phyloP scores from a whole-genome alignment of 2,797 vertebrate species.

The Gymnocypris eckloni region DNA sequence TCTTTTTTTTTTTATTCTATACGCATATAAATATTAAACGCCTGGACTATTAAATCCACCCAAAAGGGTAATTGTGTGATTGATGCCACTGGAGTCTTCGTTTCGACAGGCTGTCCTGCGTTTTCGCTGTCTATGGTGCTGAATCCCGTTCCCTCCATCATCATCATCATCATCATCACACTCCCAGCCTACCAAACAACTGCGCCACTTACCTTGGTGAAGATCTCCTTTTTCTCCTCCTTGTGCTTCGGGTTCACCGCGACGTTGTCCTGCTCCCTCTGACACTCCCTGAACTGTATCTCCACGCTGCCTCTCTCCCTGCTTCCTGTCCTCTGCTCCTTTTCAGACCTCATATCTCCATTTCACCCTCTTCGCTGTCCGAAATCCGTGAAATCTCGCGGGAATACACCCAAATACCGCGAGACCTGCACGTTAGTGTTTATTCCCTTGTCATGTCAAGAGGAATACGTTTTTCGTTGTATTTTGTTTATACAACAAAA shows the following conservation, averaged over 20 bases:
- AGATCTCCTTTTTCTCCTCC: slow-evolving; percentile 84
- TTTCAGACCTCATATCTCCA: slow-evolving; percentile 83
- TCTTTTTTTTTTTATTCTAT: too few species aligned
- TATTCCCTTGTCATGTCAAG: neutral
- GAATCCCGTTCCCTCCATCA: slow-evolving; percentile 67
- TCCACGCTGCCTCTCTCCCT: slow-evolving; percentile 79
- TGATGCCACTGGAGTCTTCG: neutral
- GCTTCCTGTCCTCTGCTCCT: slow-evolving; percentile 76
- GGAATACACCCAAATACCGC: slow-evolving; percentile 67
- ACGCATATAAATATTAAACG: neutral
- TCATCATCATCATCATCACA: slow-evolving; percentile 11
- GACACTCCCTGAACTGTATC: slow-evolving; percentile 78
- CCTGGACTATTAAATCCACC: neutral
- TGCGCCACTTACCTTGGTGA: slow-evolving; percentile 75
- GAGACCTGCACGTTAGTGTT: slow-evolving; percentile 56
- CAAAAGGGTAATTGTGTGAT: neutral
- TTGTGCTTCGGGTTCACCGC: slow-evolving; percentile 74
- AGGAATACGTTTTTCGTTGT: neutral
- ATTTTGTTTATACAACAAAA: slow-evolving; percentile 2
- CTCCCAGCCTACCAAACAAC: neutral
- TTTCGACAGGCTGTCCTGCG: neutral
- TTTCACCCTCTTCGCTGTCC: slow-evolving; percentile 62
- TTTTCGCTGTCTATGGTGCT: slow-evolving; percentile 83
- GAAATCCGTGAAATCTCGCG: slow-evolving; percentile 68
- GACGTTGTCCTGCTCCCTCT: slow-evolving; percentile 74